A percentile compares a stretch with the other conserved stretches of the same genome.
phyloP scores from a whole-genome alignment of 1,140 invertebrate species.

The Cyclina sinensis region DNA sequence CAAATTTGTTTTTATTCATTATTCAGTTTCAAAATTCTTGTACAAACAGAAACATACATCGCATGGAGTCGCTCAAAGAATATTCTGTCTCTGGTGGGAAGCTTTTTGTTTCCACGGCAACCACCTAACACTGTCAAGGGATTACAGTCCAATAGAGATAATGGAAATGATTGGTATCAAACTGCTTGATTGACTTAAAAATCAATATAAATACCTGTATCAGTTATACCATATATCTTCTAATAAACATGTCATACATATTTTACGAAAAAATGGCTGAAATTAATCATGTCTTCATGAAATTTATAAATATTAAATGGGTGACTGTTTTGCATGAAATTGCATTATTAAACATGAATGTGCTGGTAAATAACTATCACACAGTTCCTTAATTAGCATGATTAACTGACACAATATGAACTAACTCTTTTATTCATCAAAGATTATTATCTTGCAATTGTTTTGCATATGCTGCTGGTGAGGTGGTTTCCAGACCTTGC shows the following conservation, averaged over 20 bases:
- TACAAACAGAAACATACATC: background rate
- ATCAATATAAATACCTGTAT: slow-evolving; percentile 55
- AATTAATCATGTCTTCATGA: too few species aligned
- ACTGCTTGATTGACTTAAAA: slow-evolving; percentile 45
- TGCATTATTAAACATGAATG: too few species aligned
- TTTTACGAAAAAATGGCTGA: too few species aligned
- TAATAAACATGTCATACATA: slow-evolving; percentile 8
- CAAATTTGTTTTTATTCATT: background rate
- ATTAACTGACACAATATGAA: too few species aligned
- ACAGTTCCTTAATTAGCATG: too few species aligned
- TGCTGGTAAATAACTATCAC: too few species aligned
- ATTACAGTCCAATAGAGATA: slow-evolving; percentile 41
- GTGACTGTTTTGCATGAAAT: too few species aligned
- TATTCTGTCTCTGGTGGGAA: slow-evolving; percentile 15
- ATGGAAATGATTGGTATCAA: slow-evolving; percentile 31
- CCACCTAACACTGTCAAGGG: slow-evolving; percentile 41
- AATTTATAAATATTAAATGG: too few species aligned
- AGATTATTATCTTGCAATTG: too few species aligned
- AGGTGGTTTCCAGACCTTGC: too few species aligned
- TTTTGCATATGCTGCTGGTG: too few species aligned
- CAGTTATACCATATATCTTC: slow-evolving; percentile 10
- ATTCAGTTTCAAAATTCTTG: slow-evolving; percentile 4
- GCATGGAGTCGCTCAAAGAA: slow-evolving; percentile 16
- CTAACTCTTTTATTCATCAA: too few species aligned
- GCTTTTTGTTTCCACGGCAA: slow-evolving; percentile 48